Evolutionary conservation across 2,113 vertebrate species (phyloP).

Genomic region (Elephas maximus): DNA sequence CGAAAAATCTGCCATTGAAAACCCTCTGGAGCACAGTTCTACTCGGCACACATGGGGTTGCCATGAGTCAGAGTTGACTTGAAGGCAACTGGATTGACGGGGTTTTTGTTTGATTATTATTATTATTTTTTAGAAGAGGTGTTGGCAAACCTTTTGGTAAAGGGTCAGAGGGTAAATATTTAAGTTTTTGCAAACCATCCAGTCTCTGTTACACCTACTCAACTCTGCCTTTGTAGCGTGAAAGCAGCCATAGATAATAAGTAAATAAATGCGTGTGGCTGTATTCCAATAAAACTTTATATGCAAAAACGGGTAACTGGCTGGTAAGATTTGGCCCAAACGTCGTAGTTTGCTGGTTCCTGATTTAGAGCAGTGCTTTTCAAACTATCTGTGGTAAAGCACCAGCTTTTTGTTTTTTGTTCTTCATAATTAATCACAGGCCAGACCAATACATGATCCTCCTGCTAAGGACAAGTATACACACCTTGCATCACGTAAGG

Average conservation of each 20-base stretch:
- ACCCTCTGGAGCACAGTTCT: no score
- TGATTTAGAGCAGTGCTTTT: neutral
- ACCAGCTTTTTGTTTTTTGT: neutral
- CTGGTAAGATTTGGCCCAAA: neutral
- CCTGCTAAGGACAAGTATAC: neutral
- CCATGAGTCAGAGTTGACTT: no score
- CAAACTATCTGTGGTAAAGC: neutral
- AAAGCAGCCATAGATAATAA: no score
- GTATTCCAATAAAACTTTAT: conserved; percentile 6
- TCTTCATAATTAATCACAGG: conserved; percentile 5
- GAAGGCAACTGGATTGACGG: no score
- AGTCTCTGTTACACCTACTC: neutral
- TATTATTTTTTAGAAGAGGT: no score
- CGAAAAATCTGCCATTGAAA: no score
- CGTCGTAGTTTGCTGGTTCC: conserved; percentile 7
- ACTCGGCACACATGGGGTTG: no score
- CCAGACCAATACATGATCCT: neutral
- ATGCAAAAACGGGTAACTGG: neutral
- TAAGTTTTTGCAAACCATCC: neutral
- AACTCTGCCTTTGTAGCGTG: neutral
- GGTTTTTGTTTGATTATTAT: no score
- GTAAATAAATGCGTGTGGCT: no score
- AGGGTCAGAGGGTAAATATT: neutral
- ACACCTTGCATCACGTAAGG: neutral
- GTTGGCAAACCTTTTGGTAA: neutral